Evolutionary conservation across 2,797 vertebrate genomes (phyloP).

Genomic region (Gorsachius magnificus): DNA sequence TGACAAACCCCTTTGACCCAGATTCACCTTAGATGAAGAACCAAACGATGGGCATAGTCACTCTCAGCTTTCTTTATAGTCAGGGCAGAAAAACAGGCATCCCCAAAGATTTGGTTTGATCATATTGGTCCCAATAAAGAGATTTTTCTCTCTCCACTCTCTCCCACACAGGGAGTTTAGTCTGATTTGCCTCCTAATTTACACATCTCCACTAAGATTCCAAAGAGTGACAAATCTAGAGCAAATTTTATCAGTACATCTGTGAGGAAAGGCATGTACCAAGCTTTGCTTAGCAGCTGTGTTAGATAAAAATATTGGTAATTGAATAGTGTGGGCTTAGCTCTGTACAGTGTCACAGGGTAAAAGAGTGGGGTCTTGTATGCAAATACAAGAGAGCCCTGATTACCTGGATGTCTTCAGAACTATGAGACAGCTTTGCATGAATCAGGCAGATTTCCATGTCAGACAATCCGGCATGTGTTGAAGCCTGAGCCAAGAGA

Average conservation of each 20-base stretch:
- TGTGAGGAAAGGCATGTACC: background rate
- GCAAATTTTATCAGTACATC: background rate
- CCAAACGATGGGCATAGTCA: background rate
- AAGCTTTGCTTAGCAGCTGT: background rate
- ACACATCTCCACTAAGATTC: background rate
- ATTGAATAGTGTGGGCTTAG: background rate
- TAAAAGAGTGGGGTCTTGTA: background rate
- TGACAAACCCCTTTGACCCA: accelerated
- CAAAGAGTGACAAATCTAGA: background rate
- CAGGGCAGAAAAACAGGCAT: background rate
- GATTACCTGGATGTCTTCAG: background rate
- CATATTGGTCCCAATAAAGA: background rate
- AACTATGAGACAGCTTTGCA: background rate
- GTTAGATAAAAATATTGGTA: background rate
- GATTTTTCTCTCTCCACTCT: background rate
- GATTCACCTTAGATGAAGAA: background rate
- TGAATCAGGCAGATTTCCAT: background rate
- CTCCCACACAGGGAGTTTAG: background rate
- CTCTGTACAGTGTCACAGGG: background rate
- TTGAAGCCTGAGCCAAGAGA: background rate
- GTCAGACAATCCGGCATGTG: background rate
- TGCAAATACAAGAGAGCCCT: background rate
- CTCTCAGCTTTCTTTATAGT: background rate
- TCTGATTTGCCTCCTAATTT: background rate
- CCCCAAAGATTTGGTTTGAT: background rate